Percentiles rank a stretch among this genome's conserved stretches.
Conservation (phyloP, 2,113 vertebrate genomes). For the Notarius quadriscutis region DNA sequence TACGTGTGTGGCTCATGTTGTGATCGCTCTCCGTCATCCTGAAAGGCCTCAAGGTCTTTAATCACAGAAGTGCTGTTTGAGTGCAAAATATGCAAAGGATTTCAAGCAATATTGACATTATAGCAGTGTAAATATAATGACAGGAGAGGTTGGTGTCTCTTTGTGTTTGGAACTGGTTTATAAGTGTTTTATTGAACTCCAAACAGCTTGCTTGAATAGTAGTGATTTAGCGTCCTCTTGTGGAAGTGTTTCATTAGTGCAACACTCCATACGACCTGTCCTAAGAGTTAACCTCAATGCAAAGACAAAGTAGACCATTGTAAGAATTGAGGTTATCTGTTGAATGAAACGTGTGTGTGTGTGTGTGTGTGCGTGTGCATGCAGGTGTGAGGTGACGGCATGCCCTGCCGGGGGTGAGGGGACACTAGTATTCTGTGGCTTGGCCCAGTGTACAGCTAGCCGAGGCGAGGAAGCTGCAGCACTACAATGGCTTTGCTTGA, state of each 20-base stretch:
- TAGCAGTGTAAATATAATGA: background rate
- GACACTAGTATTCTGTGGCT: slow-evolving; percentile 79
- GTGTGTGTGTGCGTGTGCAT: slow-evolving; percentile 25
- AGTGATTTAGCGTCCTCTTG: slow-evolving; percentile 31
- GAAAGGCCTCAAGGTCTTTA: slow-evolving; percentile 28
- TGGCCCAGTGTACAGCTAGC: slow-evolving; percentile 65
- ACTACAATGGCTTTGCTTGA: slow-evolving; percentile 93
- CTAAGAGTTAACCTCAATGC: background rate
- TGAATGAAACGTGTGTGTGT: slow-evolving; percentile 25
- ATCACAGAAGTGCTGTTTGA: slow-evolving; percentile 16
- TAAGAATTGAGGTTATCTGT: slow-evolving; percentile 4
- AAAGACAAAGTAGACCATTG: slow-evolving; percentile 13
- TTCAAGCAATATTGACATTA: background rate
- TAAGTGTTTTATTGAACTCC: background rate
- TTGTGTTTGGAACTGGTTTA: background rate
- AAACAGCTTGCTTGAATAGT: background rate
- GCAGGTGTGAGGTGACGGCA: slow-evolving; percentile 75
- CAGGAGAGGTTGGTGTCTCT: background rate
- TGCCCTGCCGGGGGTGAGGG: slow-evolving; percentile 74
- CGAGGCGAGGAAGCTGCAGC: slow-evolving; percentile 68
- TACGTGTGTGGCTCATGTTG: slow-evolving; percentile 31
- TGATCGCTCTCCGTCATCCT: slow-evolving; percentile 35
- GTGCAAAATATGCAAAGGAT: background rate
- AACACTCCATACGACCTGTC: background rate
- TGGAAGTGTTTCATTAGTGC: slow-evolving; percentile 24